Conservation (phyloP, 1,140 invertebrate species). For the Listronotus bonariensis region DNA sequence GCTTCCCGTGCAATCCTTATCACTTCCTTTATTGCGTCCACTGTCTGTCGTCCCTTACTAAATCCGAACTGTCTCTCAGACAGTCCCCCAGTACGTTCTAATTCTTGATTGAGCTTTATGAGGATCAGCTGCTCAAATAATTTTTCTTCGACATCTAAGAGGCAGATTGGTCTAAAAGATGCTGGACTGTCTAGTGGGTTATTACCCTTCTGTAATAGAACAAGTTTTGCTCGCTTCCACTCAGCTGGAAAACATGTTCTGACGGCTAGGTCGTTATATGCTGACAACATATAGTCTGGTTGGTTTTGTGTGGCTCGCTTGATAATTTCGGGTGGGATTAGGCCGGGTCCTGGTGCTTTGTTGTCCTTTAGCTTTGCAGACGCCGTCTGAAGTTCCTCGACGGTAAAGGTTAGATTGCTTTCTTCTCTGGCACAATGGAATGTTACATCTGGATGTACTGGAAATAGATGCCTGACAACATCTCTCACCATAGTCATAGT, state of each 20-base stretch:
- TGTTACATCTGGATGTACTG: conserved; percentile 1
- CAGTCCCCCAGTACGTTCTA: background rate
- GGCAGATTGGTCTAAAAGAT: conserved; percentile 19
- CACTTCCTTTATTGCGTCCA: background rate
- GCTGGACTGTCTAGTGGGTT: background rate
- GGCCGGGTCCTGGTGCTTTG: background rate
- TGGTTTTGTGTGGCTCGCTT: background rate
- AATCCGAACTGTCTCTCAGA: conserved; percentile 9
- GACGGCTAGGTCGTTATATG: background rate
- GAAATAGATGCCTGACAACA: conserved; percentile 18
- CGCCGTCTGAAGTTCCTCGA: conserved; percentile 7
- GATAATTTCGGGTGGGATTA: conserved; percentile 11
- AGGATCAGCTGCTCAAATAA: conserved; percentile 15
- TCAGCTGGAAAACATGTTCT: conserved; percentile 5
- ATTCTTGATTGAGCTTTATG: background rate
- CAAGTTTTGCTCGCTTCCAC: conserved; percentile 8
- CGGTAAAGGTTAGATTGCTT: background rate
- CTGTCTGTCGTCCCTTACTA: background rate
- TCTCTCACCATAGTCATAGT: background rate
- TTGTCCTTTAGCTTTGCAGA: conserved; percentile 7
- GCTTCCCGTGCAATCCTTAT: background rate
- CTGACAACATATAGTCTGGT: background rate
- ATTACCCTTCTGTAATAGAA: conserved; percentile 7
- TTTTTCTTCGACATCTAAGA: conserved; percentile 14
- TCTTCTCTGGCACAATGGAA: background rate